Evolutionary conservation across 1,140 invertebrate species (phyloP).

Genomic region (Drosophila mojavensis): DNA sequence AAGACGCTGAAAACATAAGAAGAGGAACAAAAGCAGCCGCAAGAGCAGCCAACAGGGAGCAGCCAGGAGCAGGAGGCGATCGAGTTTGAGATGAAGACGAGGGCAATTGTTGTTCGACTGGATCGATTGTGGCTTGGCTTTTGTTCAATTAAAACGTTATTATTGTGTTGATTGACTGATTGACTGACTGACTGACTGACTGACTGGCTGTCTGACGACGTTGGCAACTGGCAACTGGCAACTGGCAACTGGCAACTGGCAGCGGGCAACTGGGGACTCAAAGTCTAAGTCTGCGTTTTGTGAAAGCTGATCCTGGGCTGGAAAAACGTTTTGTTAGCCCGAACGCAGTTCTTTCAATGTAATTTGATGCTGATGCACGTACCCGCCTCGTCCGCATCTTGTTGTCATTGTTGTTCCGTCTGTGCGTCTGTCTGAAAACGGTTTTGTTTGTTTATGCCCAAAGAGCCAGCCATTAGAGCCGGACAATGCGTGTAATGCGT

Average conservation of each 20-base stretch:
- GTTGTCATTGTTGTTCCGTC: constrained; percentile 39
- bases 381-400: constrained; percentile 19
- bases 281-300: constrained; percentile 72
- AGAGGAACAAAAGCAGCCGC: constrained; percentile 54
- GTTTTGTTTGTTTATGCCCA: constrained; percentile 68
- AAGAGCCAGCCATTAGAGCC: constrained; percentile 52
- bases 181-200: constrained; percentile 41
- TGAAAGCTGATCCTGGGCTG: constrained; percentile 74
- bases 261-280: constrained; percentile 63
- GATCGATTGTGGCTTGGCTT: constrained; percentile 56
- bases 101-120: constrained; percentile 68
- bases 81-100: not conserved
- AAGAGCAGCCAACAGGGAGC: constrained; percentile 35
- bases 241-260: constrained; percentile 2
- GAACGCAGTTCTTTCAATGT: constrained; percentile 52
- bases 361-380: constrained; percentile 59
- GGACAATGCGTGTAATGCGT: constrained; percentile 54
- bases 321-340: constrained; percentile 67
- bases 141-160: constrained; percentile 82
- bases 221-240: not conserved
- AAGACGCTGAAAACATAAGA: constrained; percentile 4
- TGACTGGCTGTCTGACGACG: constrained; percentile 19
- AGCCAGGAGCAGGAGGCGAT: constrained; percentile 14
- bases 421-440: constrained; percentile 26
- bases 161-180: constrained; percentile 63